Conservation (phyloP, 2,113 vertebrate species). For the Phalacrocorax pelagicus region DNA sequence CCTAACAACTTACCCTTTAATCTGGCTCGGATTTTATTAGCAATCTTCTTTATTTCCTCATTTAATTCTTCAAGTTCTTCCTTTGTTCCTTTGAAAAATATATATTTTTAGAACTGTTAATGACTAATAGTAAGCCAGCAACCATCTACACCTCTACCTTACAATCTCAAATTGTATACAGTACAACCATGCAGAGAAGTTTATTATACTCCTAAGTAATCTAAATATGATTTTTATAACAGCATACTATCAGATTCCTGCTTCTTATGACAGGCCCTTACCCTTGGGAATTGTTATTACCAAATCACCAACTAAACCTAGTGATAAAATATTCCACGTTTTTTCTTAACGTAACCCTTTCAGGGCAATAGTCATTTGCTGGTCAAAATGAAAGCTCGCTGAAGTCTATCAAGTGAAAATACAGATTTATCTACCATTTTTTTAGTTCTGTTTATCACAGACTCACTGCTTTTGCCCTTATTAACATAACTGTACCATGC, state of each 20-base stretch:
- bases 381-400: background rate
- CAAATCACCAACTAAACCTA: background rate
- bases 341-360: background rate
- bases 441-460: rapidly evolving
- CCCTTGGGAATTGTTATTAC: background rate
- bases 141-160: background rate
- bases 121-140: background rate
- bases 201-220: background rate
- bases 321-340: background rate
- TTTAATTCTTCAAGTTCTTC: conserved; percentile 89
- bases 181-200: background rate
- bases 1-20: conserved; percentile 79
- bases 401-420: background rate
- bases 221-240: background rate
- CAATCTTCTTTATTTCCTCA: conserved; percentile 89
- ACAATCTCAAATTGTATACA: background rate
- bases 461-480: background rate
- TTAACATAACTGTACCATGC: background rate
- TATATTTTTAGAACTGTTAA: background rate
- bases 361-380: background rate
- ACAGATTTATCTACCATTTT: background rate
- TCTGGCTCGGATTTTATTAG: conserved; percentile 85
- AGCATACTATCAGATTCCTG: background rate
- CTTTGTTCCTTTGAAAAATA: conserved; percentile 82
- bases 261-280: background rate